A percentile compares a stretch with the other conserved stretches of the same genome.
Conservation (phyloP, 2,888 invertebrate genomes). For the Caenorhabditis sulstoni region DNA sequence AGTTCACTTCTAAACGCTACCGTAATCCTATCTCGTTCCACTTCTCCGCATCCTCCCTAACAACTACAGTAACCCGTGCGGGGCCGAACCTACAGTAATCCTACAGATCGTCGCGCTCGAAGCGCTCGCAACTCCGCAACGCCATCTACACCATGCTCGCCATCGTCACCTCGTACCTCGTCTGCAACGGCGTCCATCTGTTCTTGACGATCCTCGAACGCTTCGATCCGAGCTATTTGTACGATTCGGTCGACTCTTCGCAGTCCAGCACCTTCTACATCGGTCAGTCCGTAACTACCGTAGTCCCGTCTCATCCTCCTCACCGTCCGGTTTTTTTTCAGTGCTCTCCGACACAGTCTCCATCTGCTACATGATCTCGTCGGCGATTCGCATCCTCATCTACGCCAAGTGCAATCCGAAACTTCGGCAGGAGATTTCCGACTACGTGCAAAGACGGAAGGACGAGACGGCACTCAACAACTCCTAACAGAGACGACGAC, state of each 20-base stretch:
- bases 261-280: slow-evolving; percentile 69
- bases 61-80: too few species aligned
- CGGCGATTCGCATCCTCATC: slow-evolving; percentile 70
- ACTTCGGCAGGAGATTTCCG: slow-evolving; percentile 66
- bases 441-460: slow-evolving; percentile 58
- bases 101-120: slow-evolving; percentile 67
- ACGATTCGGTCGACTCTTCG: slow-evolving; percentile 62
- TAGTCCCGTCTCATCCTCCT: not conserved
- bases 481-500: slow-evolving; percentile 14
- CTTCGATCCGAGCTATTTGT: slow-evolving; percentile 56
- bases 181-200: slow-evolving; percentile 70
- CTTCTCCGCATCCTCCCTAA: too few species aligned
- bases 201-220: slow-evolving; percentile 67
- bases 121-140: slow-evolving; percentile 69
- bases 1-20: not conserved
- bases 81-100: not conserved
- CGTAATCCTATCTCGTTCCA: too few species aligned
- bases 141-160: slow-evolving; percentile 73
- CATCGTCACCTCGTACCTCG: slow-evolving; percentile 69
- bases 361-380: slow-evolving; percentile 71
- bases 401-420: slow-evolving; percentile 73
- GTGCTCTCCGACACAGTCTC: slow-evolving; percentile 71
- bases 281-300: too few species aligned
- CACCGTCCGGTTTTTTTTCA: slow-evolving; percentile 11
- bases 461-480: slow-evolving; percentile 22